Evolutionary conservation across 37 sponge, comb jelly and placozoan genomes (phyloP).

Genomic region (Chondrilla cf. caribensis): DNA sequence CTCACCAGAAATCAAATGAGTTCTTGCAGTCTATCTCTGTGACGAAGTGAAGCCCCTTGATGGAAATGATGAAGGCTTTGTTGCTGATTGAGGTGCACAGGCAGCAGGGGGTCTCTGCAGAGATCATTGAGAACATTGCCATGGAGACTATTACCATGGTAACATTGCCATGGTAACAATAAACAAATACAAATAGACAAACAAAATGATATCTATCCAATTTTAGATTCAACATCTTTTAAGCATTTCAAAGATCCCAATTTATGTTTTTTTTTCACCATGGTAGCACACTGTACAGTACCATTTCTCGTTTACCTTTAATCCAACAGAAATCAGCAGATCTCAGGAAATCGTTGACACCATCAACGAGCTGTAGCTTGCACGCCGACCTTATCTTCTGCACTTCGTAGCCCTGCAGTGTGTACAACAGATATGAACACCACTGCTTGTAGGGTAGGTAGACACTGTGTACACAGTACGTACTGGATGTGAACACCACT

Average conservation of each 20-base stretch:
- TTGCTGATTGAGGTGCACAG: not conserved
- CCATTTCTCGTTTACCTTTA: not conserved
- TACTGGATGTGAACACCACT: no score
- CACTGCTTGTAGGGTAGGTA: no score
- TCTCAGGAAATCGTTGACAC: not conserved
- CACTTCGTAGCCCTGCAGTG: not conserved
- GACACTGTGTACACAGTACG: no score
- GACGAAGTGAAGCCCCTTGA: not conserved
- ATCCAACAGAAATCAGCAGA: slow-evolving; percentile 10
- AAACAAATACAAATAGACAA: not conserved
- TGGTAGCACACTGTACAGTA: not conserved
- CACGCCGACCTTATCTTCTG: not conserved
- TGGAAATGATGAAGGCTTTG: not conserved
- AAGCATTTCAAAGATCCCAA: no score
- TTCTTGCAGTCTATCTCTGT: not conserved
- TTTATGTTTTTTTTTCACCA: not conserved
- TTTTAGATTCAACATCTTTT: no score
- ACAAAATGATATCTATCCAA: no score
- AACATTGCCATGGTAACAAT: not conserved
- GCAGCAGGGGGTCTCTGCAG: slow-evolving; percentile 2
- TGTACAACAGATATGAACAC: no score
- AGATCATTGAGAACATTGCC: no score
- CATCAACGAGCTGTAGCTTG: not conserved
- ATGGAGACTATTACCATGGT: no score
- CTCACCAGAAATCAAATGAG: no score